Evolutionary conservation across 37 sponge, comb jelly and placozoan genomes (phyloP), one percentile per base, ranked within the genome.

Genomic region (Cladorhizidae sp.): DNA sequence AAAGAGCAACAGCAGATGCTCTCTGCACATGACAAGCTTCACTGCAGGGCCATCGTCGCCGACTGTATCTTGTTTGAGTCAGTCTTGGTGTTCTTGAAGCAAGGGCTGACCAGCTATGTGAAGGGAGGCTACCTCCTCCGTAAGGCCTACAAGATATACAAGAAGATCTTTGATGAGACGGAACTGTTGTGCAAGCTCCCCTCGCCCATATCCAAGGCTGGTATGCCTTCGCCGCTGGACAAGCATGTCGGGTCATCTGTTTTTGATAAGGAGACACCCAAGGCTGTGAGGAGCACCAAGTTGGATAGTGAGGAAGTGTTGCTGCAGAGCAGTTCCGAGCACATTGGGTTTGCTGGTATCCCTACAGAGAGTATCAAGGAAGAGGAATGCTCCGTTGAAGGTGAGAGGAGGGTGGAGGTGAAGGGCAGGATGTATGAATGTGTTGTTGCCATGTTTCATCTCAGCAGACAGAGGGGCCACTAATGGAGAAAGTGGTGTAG

Each of bases 91-190:
- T 96, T 96, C 79, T 57, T 90, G 1, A 80, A 81, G 70, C 90
- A 93, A 79, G 83, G 86, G 1, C 32, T 96, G 14, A 81, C 94
- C 22, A 88, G 97, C 79, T 96, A 96, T 64, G 77, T 96, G 35
- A 96, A 96, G 73, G 97, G 95, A 1, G 97, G 97, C 49, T 87
- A 90, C 70, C 75, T 89, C 55, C 45, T 97, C 18, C 88, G 97
- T 6, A 93, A 91, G 78, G 95, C 93, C 2, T 94, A 88, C 86
- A 97, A 97, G 72, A 73, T 79, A 74, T 97, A 97, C 78, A 87
- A 85, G 55, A 87, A 89, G 50, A 58, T 88, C 11, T 81, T 71
- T 63, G 72, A 67, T n/a, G 90, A 89, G 45, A 55, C 73, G 56
- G 97, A 96, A 68, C 58, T 78, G 78, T 49, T 90, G 2, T 94